phyloP scores from a whole-genome alignment of 1,140 invertebrate species.

The Tenebrio molitor region DNA sequence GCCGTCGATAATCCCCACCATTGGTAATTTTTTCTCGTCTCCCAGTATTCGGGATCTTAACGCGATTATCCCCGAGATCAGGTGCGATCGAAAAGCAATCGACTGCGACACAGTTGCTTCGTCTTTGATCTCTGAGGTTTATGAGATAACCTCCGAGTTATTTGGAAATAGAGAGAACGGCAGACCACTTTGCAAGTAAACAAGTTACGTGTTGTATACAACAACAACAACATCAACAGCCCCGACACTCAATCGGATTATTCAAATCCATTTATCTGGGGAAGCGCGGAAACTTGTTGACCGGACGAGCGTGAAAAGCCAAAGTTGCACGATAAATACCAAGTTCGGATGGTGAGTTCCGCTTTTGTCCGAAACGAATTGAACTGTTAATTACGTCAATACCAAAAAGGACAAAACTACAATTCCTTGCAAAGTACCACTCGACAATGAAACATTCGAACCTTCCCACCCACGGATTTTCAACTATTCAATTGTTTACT shows the following conservation, averaged over 20 bases:
- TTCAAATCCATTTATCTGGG: slow-evolving; percentile 46
- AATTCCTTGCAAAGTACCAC: no score
- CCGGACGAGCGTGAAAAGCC: slow-evolving; percentile 42
- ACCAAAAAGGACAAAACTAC: no score
- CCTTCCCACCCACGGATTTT: no score
- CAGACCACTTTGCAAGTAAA: slow-evolving; percentile 35
- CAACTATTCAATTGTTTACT: no score
- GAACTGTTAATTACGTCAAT: no score
- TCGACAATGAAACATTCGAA: no score
- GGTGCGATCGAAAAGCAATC: slow-evolving; percentile 39
- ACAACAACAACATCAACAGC: slow-evolving; percentile 33
- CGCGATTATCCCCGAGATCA: slow-evolving; percentile 34
- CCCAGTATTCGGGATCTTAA: slow-evolving; percentile 17
- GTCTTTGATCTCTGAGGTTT: slow-evolving; percentile 33
- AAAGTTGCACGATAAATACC: slow-evolving; percentile 43
- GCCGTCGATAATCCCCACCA: slow-evolving; percentile 17
- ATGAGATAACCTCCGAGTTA: slow-evolving; percentile 18
- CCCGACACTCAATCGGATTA: slow-evolving; percentile 45
- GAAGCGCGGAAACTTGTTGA: slow-evolving; percentile 44
- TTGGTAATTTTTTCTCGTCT: slow-evolving; percentile 26
- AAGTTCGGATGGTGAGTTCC: slow-evolving; percentile 29
- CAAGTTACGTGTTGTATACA: slow-evolving; percentile 42
- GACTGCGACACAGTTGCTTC: slow-evolving; percentile 32
- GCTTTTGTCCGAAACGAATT: slow-evolving; percentile 31
- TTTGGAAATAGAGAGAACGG: slow-evolving; percentile 14